Base-by-base conservation (phyloP, 1,140 invertebrate species). In the Caerostris darwini region DNA sequence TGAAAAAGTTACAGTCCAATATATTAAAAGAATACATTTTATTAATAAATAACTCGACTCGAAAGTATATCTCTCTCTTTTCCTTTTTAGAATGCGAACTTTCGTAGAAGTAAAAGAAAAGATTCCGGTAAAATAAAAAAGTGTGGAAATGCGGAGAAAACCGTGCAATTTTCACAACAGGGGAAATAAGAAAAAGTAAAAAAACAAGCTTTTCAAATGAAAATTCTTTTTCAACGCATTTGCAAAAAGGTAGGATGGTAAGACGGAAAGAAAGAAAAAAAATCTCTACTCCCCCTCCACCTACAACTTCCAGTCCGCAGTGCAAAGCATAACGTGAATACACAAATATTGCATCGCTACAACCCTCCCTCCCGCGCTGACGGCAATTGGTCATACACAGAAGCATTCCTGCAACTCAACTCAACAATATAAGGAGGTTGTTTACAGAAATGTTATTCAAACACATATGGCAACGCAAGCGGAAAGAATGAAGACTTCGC, bases 401-500 rank as follows among this genome's bases (percentile, higher is more conserved):
- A 87, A 87, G 85, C 85, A 59, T 53, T 34, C 17, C 71, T 77
- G 34, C 71, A 77, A 77, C 71, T 77, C 71, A 77, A 50, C 85
- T 53, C 82, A 85, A 85, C 57, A 87, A 89, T 53, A 69, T 53
- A 64, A 89, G 54, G 61, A 54, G 87, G 87, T 69, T 89, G 87
- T 89, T 69, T 89, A 69, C 87, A 71, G 87, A 89, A 89, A 69
- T 54, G 64, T 64, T 89, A 89, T 89, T 89, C 82, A 83, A 83
- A 83, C 82, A 83, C 82, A 83, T 58, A 83, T 58, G 53, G 82
- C 53, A 57, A 83, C 82, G 82, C 54, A 19, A 19, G 50, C 71
- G 71, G 71, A 77, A 77, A 77, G 34, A 83, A 83, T 83, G 82
- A 77, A 77, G 71, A 50, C 71, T 50, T 77, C 14, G 71, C 34